A percentile compares a stretch with the other conserved stretches of the same genome.
Evolutionary conservation across 2,888 invertebrate species (phyloP).

Genomic region (Augiades crinisus): DNA sequence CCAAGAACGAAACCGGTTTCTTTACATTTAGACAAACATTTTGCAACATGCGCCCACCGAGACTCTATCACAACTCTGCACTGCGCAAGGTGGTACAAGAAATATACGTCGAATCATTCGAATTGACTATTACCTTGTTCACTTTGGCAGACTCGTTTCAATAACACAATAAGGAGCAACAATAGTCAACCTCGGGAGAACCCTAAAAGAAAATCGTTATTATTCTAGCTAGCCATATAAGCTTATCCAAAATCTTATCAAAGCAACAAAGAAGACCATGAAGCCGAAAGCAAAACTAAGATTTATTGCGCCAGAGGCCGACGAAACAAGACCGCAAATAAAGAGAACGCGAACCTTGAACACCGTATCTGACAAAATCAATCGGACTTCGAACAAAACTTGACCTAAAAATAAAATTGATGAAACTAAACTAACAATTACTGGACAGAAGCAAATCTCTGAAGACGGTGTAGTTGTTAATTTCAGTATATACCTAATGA

Average conservation of each 20-base stretch:
- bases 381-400: slow-evolving; percentile 75
- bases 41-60: slow-evolving; percentile 53
- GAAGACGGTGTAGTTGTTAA: not conserved
- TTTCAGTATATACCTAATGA: too few relatives aligned
- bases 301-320: slow-evolving; percentile 77
- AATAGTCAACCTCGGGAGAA: slow-evolving; percentile 6
- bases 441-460: not conserved
- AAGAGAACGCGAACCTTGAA: slow-evolving; percentile 80
- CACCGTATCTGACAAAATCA: slow-evolving; percentile 79
- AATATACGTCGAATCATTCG: not conserved
- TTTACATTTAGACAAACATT: slow-evolving; percentile 43
- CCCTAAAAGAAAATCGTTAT: slow-evolving; percentile 59
- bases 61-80: slow-evolving; percentile 31
- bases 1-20: slow-evolving; percentile 55
- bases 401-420: slow-evolving; percentile 73
- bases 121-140: not conserved
- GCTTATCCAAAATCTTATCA: slow-evolving; percentile 73
- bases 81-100: not conserved
- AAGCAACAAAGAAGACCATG: slow-evolving; percentile 73
- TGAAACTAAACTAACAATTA: slow-evolving; percentile 47
- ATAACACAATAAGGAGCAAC: not conserved
- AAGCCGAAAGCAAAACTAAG: slow-evolving; percentile 68
- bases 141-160: not conserved
- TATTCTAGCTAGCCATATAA: slow-evolving; percentile 52
- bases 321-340: slow-evolving; percentile 78